These are phyloP conservation scores for Phaonia tiefii DNA, from an alignment of 2,888 invertebrate genomes.

Conservation along the genomic window DNA sequence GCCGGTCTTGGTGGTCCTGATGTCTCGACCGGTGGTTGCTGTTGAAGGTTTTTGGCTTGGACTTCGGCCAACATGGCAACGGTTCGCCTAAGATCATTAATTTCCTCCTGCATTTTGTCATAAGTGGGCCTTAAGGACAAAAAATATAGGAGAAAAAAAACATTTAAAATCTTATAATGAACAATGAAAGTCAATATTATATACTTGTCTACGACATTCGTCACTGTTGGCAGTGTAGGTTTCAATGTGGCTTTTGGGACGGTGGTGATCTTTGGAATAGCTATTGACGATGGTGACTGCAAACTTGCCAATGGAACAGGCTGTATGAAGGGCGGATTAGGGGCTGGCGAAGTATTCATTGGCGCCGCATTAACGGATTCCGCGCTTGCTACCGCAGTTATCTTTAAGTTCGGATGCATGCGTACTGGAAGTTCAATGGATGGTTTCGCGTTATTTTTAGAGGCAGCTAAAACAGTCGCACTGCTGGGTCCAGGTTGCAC, in stretches of 20 bases:
- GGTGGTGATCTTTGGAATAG: neutral
- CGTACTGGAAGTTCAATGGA: constrained; percentile 68
- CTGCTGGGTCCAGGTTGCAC: neutral
- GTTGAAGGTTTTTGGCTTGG: constrained; percentile 63
- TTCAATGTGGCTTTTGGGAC: neutral
- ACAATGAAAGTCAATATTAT: neutral
- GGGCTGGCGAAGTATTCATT: neutral
- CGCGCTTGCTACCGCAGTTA: constrained; percentile 71
- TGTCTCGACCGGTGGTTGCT: constrained; percentile 40
- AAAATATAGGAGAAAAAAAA: neutral
- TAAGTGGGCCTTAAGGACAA: constrained; percentile 64
- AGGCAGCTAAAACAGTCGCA: neutral
- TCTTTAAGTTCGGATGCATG: constrained; percentile 73
- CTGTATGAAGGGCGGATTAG: constrained; percentile 57
- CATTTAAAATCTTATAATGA: neutral
- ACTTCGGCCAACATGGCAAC: constrained; percentile 72
- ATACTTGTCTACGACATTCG: constrained; percentile 62
- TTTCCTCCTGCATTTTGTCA: constrained; percentile 74
- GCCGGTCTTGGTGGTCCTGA: constrained; percentile 16
- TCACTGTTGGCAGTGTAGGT: neutral
- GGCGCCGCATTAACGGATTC: constrained; percentile 58
- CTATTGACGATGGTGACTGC: constrained; percentile 48
- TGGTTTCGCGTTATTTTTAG: constrained; percentile 45
- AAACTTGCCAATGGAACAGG: constrained; percentile 67
- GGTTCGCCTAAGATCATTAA: constrained; percentile 73